Evolutionary conservation across 2,797 vertebrate genomes (phyloP).

Genomic region (Ptychobarbus kaznakovi): DNA sequence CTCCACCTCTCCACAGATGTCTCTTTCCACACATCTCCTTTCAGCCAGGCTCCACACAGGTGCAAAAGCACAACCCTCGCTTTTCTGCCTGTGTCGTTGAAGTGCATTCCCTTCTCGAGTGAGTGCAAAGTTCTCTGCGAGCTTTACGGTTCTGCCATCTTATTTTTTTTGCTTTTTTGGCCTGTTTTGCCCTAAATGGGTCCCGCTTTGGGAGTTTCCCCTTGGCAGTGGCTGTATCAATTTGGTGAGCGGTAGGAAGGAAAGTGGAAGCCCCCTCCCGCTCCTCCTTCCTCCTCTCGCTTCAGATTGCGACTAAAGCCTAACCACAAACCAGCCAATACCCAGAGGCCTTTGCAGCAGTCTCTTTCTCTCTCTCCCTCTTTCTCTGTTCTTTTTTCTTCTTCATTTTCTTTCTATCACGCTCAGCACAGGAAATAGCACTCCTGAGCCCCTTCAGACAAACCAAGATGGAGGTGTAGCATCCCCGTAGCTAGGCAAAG

Average conservation of each 20-base stretch:
- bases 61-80: conserved; percentile 40
- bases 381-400: conserved; percentile 35
- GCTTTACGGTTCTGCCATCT: neutral
- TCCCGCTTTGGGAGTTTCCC: conserved; percentile 53
- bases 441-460: conserved; percentile 52
- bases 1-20: conserved; percentile 55
- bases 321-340: conserved; percentile 79
- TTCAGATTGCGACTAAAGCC: conserved; percentile 71
- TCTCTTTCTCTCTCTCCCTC: conserved; percentile 42
- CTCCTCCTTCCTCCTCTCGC: conserved; percentile 78
- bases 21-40: conserved; percentile 58
- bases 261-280: conserved; percentile 79
- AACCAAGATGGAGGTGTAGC: conserved; percentile 54
- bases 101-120: neutral
- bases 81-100: conserved; percentile 2
- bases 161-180: neutral
- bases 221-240: conserved; percentile 64
- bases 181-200: conserved; percentile 26
- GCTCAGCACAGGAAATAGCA: conserved; percentile 61
- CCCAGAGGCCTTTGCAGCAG: conserved; percentile 77
- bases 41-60: conserved; percentile 50
- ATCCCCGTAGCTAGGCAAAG: conserved; percentile 31
- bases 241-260: conserved; percentile 72
- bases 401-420: conserved; percentile 50
- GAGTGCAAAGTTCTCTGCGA: neutral